phyloP scores from a whole-genome alignment of 2,797 vertebrate genomes.

The Spatula clypeata region DNA sequence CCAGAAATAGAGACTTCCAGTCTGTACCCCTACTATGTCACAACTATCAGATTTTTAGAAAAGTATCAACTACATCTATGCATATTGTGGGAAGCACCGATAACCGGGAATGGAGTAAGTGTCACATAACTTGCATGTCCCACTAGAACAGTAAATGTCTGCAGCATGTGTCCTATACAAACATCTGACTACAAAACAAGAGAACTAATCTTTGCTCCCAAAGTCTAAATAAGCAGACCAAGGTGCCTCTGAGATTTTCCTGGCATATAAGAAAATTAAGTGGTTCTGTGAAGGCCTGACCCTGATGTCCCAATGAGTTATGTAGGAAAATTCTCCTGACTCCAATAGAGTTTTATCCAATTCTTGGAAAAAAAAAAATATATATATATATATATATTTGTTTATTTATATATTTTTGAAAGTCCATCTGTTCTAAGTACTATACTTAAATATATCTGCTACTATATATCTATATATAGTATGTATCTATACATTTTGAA shows the following conservation, averaged over 20 bases:
- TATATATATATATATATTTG: no score
- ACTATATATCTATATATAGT: no score
- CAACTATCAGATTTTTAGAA: accelerated
- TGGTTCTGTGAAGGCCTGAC: neutral
- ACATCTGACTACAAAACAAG: neutral
- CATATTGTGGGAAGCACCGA: neutral
- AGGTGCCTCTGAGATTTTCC: neutral
- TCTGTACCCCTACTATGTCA: neutral
- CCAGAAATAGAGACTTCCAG: neutral
- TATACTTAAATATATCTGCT: neutral
- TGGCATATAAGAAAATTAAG: neutral
- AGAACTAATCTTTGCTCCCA: neutral
- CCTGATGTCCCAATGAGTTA: neutral
- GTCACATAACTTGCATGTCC: neutral
- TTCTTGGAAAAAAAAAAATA: neutral
- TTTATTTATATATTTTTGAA: neutral
- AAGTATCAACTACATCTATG: neutral
- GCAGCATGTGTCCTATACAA: accelerated
- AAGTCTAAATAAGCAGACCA: neutral
- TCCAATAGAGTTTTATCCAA: neutral
- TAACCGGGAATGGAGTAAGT: neutral
- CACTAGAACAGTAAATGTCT: neutral
- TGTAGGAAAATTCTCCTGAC: neutral
- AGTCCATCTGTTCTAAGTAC: neutral
- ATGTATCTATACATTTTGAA: neutral